These are phyloP conservation scores for Scelioninae gen. 1 DNA, from an alignment of 2,888 invertebrate genomes.

Conservation along the genomic window DNA sequence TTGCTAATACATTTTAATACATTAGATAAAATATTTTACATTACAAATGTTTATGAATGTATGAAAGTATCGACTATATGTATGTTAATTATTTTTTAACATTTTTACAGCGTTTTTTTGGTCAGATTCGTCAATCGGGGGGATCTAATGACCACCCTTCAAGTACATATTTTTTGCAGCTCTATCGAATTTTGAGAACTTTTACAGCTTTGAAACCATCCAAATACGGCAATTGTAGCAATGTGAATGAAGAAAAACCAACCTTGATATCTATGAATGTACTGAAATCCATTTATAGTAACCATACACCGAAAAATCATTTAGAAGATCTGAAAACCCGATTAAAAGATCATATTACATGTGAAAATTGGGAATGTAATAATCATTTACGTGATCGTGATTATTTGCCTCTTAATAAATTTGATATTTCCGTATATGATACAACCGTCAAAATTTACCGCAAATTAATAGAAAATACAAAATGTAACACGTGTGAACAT, in stretches of 20 bases:
- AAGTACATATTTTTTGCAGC: not conserved
- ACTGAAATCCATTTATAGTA: constrained; percentile 3
- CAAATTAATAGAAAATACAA: too few relatives aligned
- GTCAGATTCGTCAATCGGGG: constrained; percentile 7
- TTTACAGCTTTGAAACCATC: constrained; percentile 12
- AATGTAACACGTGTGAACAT: too few relatives aligned
- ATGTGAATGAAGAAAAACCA: not conserved
- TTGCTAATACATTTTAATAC: too few relatives aligned
- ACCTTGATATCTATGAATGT: not conserved
- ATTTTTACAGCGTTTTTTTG: constrained; percentile 24
- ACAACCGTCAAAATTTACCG: too few relatives aligned
- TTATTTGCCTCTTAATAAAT: too few relatives aligned
- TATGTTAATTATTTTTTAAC: not conserved
- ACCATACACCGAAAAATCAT: not conserved
- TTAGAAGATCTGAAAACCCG: not conserved
- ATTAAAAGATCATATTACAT: constrained; percentile 1
- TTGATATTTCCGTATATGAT: too few relatives aligned
- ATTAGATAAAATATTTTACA: too few relatives aligned
- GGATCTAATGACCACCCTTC: constrained; percentile 12
- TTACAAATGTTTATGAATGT: too few relatives aligned
- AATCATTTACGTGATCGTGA: constrained; percentile 1
- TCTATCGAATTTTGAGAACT: constrained; percentile 4
- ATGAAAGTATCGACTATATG: too few relatives aligned
- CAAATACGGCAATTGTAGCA: constrained; percentile 14
- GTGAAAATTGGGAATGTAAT: not conserved